phyloP scores from a whole-genome alignment of 2,113 vertebrate species.

The Castor canadensis region DNA sequence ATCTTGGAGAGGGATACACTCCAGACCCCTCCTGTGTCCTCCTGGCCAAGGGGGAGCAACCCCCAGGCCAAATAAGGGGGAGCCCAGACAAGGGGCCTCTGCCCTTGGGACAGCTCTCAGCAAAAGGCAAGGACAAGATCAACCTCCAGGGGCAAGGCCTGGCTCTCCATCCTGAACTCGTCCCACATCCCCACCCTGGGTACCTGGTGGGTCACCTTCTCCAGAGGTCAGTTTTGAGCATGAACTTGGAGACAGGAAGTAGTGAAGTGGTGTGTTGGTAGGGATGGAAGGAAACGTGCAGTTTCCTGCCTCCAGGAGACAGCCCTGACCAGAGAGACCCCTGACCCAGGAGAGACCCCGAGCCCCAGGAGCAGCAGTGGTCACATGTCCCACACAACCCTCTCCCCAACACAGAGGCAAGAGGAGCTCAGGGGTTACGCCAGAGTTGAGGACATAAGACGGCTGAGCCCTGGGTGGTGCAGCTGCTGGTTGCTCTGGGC shows the following conservation, averaged over 20 bases:
- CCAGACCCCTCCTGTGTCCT: not conserved
- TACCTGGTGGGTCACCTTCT: no score
- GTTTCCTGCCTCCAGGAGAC: no score
- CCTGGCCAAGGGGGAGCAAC: no score
- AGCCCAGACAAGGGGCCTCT: not conserved
- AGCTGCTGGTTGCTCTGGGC: not conserved
- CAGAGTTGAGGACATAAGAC: not conserved
- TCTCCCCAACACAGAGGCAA: no score
- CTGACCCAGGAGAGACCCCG: not conserved
- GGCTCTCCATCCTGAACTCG: not conserved
- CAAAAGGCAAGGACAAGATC: not conserved
- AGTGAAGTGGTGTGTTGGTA: no score
- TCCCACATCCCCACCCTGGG: not conserved
- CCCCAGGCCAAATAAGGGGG: fast-evolving
- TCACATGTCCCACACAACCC: no score
- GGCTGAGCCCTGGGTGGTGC: not conserved
- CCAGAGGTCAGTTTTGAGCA: not conserved
- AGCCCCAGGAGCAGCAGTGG: no score
- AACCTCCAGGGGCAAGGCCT: not conserved
- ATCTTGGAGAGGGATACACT: not conserved
- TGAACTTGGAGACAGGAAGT: not conserved
- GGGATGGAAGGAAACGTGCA: no score
- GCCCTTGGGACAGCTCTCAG: not conserved
- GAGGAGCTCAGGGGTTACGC: not conserved
- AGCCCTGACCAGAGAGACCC: not conserved